These are phyloP conservation scores for Ascidia mentula DNA, from an alignment of 23 tunicate species.

Conservation along the genomic window DNA sequence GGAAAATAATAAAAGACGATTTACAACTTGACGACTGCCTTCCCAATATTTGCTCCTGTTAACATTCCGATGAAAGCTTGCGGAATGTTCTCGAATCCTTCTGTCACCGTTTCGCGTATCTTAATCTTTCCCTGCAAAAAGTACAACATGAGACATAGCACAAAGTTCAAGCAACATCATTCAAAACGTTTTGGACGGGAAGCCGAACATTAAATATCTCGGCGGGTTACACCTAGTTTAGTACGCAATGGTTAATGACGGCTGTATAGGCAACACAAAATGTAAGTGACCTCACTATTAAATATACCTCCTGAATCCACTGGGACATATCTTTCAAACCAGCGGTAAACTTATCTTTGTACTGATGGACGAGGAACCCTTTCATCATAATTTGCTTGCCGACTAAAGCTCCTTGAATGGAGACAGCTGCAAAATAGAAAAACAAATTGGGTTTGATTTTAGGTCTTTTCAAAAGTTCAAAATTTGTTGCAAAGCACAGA, in stretches of 20 bases:
- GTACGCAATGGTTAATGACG: too few species aligned
- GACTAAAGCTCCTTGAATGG: constrained; percentile 16
- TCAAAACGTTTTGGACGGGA: too few species aligned
- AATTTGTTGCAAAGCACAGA: neutral
- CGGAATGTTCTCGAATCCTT: constrained; percentile 62
- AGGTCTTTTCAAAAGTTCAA: too few species aligned
- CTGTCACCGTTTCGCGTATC: constrained; percentile 27
- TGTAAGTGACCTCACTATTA: too few species aligned
- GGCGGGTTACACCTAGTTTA: too few species aligned
- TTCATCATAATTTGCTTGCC: constrained; percentile 40
- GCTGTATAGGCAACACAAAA: too few species aligned
- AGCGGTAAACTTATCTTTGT: constrained; percentile 27
- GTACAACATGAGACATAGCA: too few species aligned
- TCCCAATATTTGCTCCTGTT: constrained; percentile 54
- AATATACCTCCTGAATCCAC: constrained; percentile 64
- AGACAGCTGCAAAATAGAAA: neutral
- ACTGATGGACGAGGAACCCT: constrained; percentile 39
- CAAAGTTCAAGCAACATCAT: too few species aligned
- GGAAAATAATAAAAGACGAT: neutral
- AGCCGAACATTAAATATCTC: too few species aligned
- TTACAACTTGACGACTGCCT: constrained; percentile 55
- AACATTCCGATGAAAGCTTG: constrained; percentile 51
- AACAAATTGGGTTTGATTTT: too few species aligned
- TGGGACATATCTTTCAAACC: constrained; percentile 20
- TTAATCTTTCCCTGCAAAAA: constrained; percentile 66